Evolutionary conservation across 2,888 invertebrate species (phyloP).

Genomic region (Schizaphis graminum): DNA sequence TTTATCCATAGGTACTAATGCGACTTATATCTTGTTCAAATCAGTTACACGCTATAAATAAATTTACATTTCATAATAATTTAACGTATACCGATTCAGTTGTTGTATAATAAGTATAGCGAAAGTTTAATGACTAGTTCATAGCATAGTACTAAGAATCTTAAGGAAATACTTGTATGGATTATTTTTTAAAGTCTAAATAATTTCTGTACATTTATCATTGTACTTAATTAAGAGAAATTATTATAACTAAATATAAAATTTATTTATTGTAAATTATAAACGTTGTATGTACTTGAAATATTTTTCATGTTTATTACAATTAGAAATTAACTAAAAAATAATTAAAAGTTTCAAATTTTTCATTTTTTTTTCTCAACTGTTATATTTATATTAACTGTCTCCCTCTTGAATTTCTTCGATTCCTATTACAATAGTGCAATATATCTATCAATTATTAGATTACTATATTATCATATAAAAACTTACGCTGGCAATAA

Average conservation of each 20-base stretch:
- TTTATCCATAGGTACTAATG: background rate
- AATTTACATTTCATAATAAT: constrained; percentile 24
- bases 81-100: background rate
- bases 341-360: background rate
- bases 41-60: background rate
- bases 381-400: background rate
- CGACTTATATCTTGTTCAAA: constrained; percentile 2
- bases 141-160: background rate
- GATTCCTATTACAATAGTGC: background rate
- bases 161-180: background rate
- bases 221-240: background rate
- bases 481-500: background rate
- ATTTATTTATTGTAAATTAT: background rate
- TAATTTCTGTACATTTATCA: background rate
- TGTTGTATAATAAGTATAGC: background rate
- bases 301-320: background rate
- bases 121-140: constrained; percentile 48
- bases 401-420: background rate
- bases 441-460: background rate
- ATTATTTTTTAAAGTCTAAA: background rate
- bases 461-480: background rate
- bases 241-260: background rate
- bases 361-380: background rate
- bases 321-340: background rate
- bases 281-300: background rate